These are phyloP conservation scores for Lacanobia oleracea DNA, from an alignment of 2,888 invertebrate genomes.

Conservation along the genomic window DNA sequence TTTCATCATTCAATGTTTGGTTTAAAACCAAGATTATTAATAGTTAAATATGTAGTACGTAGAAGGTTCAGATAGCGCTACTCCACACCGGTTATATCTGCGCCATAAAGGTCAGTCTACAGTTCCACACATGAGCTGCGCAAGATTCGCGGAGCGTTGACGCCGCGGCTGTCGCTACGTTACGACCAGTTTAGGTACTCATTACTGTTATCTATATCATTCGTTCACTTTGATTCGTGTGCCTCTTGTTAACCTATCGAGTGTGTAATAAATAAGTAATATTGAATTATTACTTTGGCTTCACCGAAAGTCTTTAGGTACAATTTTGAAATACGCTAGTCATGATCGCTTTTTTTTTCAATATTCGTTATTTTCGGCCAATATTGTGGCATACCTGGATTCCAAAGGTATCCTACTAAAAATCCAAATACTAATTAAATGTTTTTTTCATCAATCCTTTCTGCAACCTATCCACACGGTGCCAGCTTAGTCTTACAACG, in stretches of 20 bases:
- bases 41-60: background rate
- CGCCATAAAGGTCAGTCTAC: constrained; percentile 28
- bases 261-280: background rate
- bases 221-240: background rate
- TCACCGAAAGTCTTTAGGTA: background rate
- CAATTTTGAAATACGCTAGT: background rate
- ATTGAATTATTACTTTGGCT: background rate
- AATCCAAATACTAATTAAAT: no score
- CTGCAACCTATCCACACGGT: no score
- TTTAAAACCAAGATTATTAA: background rate
- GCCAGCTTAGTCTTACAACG: no score
- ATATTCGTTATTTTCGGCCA: background rate
- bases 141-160: constrained; percentile 31
- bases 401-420: no score
- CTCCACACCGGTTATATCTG: constrained; percentile 44
- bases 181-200: constrained; percentile 33
- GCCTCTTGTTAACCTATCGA: constrained; percentile 4
- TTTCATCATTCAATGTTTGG: constrained; percentile 8
- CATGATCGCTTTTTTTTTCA: background rate
- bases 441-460: no score
- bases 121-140: background rate
- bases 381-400: background rate
- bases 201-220: constrained; percentile 31
- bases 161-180: background rate
- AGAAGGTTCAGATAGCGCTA: constrained; percentile 15